Conservation (phyloP, 92 coral and sea anemone species). For the Palythoa caribaeorum region DNA sequence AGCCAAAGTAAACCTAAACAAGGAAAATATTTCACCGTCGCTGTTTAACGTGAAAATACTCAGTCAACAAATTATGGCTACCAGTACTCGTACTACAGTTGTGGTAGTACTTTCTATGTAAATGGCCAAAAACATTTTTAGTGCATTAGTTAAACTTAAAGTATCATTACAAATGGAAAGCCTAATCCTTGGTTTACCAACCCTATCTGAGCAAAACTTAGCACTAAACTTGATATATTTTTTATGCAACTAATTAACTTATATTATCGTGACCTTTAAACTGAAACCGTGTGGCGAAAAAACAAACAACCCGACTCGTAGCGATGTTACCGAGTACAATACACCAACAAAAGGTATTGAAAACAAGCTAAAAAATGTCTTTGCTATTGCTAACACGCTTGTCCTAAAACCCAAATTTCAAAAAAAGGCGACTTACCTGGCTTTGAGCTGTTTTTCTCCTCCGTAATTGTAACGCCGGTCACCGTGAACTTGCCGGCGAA, state of each 20-base stretch:
- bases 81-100: too few relatives aligned
- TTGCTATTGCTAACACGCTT: neutral
- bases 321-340: neutral
- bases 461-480: constrained; percentile 10
- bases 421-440: neutral
- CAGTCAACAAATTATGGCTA: too few relatives aligned
- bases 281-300: constrained; percentile 23
- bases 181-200: neutral
- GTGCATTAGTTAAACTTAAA: too few relatives aligned
- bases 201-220: neutral
- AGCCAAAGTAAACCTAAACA: too few relatives aligned
- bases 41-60: too few relatives aligned
- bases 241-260: neutral
- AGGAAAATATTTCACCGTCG: too few relatives aligned
- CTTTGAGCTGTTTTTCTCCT: neutral
- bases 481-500: neutral
- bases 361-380: neutral
- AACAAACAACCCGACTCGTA: constrained; percentile 12
- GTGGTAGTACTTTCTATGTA: too few relatives aligned
- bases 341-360: neutral
- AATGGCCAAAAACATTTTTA: too few relatives aligned
- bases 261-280: constrained; percentile 6
- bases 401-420: neutral
- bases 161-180: neutral
- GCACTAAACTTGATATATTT: neutral